Base-by-base conservation (phyloP, 2,888 invertebrate species). In the Torymus tubicola region DNA sequence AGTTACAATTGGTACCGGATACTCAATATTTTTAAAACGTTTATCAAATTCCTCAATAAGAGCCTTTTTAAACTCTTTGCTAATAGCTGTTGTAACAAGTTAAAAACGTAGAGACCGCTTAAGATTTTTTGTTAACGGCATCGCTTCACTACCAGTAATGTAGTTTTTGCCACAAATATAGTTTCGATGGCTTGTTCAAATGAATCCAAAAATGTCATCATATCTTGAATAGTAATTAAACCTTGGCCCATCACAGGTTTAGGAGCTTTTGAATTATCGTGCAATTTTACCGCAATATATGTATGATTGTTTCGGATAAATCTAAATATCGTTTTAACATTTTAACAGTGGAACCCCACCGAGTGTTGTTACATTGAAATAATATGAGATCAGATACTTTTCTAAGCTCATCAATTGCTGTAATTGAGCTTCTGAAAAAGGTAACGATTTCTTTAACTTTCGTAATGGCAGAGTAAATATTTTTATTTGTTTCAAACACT, bases 141-240 rank as follows among this genome's bases (percentile, higher is more conserved):
- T 73, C 60, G 82, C 42, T 81, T 81, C 69, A 83, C 85, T 80
- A 78, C 82, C 72, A 73, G 84, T 79, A 68, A 81, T 60, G 82
- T 86, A 80, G 12, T 81, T 81, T 82, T 87, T 80, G 3, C 86
- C 86, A 81, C 84, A 84, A 18, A 86, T 72, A 13, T n/a, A n/a
- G 77, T 70, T 69, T 81, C 83, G 10, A 86, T 87, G 18, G 85
- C 84, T 1, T 81, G 58, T 82, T 84, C 84, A 67, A 87, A 85
- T 14, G 85, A 86, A 67, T 83, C 64, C 21, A 87, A 78, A 42
- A 87, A 76, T 60, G 71, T n/a, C 10, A 76, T 70, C 14, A 86
- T 52, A 55, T 87, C 84, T 82, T 83, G 83, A 14, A 85, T 50
- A n/a, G 85, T 71, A 65, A 55, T 67, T 74, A 85, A 74, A 18